Evolutionary conservation across 1,140 invertebrate species (phyloP).

Genomic region (Mercenaria mercenaria): DNA sequence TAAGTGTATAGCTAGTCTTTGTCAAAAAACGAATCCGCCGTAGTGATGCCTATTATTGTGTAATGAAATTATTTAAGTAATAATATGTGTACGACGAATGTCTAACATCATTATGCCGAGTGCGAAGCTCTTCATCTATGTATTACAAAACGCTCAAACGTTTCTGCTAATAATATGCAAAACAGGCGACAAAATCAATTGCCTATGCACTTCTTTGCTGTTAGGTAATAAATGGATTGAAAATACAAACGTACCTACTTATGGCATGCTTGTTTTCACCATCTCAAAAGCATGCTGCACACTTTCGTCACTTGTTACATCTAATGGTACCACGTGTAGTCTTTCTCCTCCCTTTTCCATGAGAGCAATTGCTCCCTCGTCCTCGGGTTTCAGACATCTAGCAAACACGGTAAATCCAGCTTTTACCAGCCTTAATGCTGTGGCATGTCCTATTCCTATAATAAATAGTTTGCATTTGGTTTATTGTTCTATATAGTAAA

Average conservation of each 20-base stretch:
- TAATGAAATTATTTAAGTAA: too few species aligned
- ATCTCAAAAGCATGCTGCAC: constrained; percentile 63
- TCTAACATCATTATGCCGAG: too few species aligned
- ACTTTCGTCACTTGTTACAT: constrained; percentile 72
- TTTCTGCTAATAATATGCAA: too few species aligned
- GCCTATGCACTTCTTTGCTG: too few species aligned
- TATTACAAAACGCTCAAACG: too few species aligned
- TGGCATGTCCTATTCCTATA: constrained; percentile 78
- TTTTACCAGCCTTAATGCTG: constrained; percentile 84
- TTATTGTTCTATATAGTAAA: too few species aligned
- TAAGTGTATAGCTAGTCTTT: too few species aligned
- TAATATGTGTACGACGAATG: too few species aligned
- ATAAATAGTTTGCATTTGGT: not conserved
- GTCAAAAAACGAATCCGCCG: too few species aligned
- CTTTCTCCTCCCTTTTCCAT: constrained; percentile 69
- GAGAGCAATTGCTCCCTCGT: constrained; percentile 84
- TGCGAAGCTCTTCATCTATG: too few species aligned
- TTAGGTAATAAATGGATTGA: not conserved
- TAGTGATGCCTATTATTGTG: too few species aligned
- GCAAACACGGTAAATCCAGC: constrained; percentile 88
- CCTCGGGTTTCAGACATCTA: constrained; percentile 88
- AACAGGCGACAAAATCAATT: too few species aligned
- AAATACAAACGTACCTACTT: constrained; percentile 56
- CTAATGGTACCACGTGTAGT: constrained; percentile 74
- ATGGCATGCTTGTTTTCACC: constrained; percentile 63